Evolutionary conservation across 1,140 invertebrate species (phyloP), one percentile per base, ranked within the genome.

Genomic region (Scaptomyza pallida): DNA sequence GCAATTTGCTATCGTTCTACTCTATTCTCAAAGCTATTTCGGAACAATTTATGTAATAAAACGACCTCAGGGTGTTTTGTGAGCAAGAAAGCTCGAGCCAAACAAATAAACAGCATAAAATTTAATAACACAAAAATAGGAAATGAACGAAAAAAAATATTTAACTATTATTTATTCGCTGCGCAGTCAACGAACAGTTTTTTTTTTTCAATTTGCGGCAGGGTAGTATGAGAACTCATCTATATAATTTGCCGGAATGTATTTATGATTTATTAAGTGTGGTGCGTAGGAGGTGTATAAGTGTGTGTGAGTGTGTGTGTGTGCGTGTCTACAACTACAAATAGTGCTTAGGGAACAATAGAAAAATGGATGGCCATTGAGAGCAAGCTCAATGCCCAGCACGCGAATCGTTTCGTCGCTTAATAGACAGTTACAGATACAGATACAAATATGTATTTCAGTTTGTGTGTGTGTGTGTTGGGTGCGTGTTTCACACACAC

Each of bases 251-350:
- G 81, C 80, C 74, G 72, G 77, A 78, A 86, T 86, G 43, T 80
- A 85, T 80, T 86, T 81, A 86, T 86, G 80, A 85, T 85, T 85
- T 85, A 85, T 85, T 74, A 81, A 81, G 65, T 85, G 64, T 69
- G 43, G 43, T 74, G 60, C 55, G 72, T 62, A 71, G 67, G 67
- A 17, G 67, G 26, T 50, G 35, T 47, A 37, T 30, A 41, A 51
- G 54, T 21, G 48, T 45, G 47, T 48, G 26, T 55, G 59, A 40
- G 56, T 67, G 33, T 61, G 40, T 51, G 60, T 43, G 69, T 68
- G 74, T 85, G 77, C 77, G 81, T 86, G 80, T 55, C 69, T 48
- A 52, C 52, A 69, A 83, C 80, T 76, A 73, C 72, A 73, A 85
- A 76, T 86, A 80, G 77, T 80, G 65, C 59, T 70, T 65, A 30